A percentile compares a stretch with the other conserved stretches of the same genome.
Conservation (phyloP, 2,888 invertebrate species). For the Prosopocoilus inquinatus region DNA sequence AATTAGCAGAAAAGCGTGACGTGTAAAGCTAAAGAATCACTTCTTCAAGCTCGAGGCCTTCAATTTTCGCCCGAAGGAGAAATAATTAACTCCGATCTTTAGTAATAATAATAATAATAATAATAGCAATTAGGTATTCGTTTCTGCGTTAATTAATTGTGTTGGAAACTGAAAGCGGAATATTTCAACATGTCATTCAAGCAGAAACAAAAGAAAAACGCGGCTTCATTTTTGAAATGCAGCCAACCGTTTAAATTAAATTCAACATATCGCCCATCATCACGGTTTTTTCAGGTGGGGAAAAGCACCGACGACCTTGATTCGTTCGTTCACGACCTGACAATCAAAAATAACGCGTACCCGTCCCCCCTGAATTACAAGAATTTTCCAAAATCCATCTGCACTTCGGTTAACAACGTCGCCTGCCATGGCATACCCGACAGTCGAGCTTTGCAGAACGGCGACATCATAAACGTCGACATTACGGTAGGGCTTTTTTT, state of each 20-base stretch:
- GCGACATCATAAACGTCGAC: constrained; percentile 90
- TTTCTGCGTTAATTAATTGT: no score
- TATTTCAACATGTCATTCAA: no score
- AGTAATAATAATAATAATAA: no score
- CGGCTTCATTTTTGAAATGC: no score
- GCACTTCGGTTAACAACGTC: constrained; percentile 89
- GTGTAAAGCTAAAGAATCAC: no score
- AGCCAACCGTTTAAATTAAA: constrained; percentile 9
- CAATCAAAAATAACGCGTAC: constrained; percentile 73
- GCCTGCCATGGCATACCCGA: constrained; percentile 94
- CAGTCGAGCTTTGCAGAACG: constrained; percentile 71
- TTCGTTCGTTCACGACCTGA: constrained; percentile 66
- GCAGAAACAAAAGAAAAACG: no score
- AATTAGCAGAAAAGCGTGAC: no score
- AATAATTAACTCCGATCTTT: no score
- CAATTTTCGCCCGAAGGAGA: no score
- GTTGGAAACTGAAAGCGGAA: no score
- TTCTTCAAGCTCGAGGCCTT: no score
- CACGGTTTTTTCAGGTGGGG: constrained; percentile 60
- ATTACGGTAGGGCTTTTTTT: constrained; percentile 66
- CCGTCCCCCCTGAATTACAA: constrained; percentile 87
- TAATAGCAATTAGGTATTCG: no score
- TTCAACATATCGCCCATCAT: neutral
- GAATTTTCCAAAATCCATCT: constrained; percentile 85
- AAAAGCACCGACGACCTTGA: constrained; percentile 85